Conservation (phyloP, 2,797 vertebrate species). For the Leptoclinus maculatus region DNA sequence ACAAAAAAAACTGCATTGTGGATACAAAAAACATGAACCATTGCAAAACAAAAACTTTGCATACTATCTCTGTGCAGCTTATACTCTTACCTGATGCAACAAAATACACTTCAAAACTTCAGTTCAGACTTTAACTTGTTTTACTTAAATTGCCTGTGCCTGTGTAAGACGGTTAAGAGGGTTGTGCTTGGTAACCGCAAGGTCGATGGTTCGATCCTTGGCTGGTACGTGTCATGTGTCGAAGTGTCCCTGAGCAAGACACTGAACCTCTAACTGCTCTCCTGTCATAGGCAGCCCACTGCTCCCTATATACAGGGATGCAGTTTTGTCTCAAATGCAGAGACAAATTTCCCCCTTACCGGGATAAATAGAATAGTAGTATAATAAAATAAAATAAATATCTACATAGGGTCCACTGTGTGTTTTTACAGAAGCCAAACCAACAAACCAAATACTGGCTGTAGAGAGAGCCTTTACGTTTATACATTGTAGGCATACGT, state of each 20-base stretch:
- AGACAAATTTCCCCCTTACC: too few species aligned
- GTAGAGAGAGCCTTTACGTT: background rate
- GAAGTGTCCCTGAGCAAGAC: too few species aligned
- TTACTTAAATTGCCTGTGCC: background rate
- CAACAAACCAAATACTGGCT: background rate
- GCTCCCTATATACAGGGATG: too few species aligned
- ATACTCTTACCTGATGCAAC: background rate
- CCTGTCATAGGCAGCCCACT: too few species aligned
- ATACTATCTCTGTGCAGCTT: background rate
- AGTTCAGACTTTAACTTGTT: background rate
- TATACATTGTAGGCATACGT: background rate
- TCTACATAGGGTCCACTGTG: background rate
- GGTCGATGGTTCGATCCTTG: too few species aligned
- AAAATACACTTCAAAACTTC: background rate
- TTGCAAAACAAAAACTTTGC: background rate
- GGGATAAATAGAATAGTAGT: too few species aligned
- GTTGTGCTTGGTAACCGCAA: too few species aligned
- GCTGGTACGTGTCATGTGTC: too few species aligned
- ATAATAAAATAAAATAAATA: background rate
- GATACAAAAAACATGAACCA: slow-evolving; percentile 5
- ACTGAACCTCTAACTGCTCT: too few species aligned
- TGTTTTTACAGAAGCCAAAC: background rate
- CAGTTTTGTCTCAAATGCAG: too few species aligned
- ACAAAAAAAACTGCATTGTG: background rate
- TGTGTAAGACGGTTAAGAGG: too few species aligned